These are phyloP conservation scores for Agelas oroides DNA, from an alignment of 37 sponge, comb jelly and placozoan genomes.

Conservation along the genomic window DNA sequence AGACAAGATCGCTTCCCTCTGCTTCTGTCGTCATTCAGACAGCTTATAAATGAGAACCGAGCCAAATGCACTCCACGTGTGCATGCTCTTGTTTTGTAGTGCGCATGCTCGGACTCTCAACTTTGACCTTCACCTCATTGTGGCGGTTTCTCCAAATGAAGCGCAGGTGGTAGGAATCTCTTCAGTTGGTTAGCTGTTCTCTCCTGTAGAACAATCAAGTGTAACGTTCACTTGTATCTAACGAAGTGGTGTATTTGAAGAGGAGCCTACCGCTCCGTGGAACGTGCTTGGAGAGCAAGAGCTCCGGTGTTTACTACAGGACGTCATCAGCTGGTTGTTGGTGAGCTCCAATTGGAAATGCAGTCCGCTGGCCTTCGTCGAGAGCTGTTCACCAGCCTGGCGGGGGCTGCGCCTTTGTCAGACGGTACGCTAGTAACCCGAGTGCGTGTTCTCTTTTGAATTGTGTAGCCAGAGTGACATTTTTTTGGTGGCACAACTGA, in stretches of 20 bases:
- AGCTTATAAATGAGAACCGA: no score
- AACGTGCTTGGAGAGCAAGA: no score
- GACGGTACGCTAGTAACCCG: conserved; percentile 48
- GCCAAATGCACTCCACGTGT: neutral
- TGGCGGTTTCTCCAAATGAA: neutral
- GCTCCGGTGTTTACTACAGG: no score
- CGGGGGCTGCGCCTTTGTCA: conserved; percentile 47
- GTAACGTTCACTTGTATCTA: no score
- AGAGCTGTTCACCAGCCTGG: conserved; percentile 54
- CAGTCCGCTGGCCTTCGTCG: conserved; percentile 13
- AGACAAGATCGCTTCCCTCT: conserved; percentile 16
- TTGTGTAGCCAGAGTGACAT: neutral
- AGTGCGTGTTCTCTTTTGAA: neutral
- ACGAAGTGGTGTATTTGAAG: no score
- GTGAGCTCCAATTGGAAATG: conserved; percentile 13
- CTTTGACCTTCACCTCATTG: neutral
- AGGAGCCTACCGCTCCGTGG: no score
- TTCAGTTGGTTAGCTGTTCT: neutral
- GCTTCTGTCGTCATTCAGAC: no score
- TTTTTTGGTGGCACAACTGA: neutral
- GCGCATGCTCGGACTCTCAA: neutral
- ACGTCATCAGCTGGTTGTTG: no score
- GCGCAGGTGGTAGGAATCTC: neutral
- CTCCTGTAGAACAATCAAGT: no score
- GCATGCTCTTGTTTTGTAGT: neutral